A percentile compares a stretch with the other conserved stretches of the same genome.
These are phyloP conservation scores for Tilapia sparmanii DNA, from an alignment of 2,113 vertebrate genomes.

Conservation along the genomic window DNA sequence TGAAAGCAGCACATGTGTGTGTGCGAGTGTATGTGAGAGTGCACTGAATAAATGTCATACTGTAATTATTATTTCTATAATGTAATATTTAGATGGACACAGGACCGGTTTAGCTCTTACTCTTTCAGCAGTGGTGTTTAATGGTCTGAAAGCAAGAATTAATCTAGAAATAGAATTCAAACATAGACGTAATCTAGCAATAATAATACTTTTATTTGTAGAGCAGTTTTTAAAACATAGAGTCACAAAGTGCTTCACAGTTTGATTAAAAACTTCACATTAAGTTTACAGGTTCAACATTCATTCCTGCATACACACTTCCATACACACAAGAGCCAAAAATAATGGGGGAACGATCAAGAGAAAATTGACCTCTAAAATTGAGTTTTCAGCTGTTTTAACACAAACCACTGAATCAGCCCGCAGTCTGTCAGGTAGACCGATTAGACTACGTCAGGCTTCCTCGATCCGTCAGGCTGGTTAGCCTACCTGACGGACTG, in stretches of 20 bases:
- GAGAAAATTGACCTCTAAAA: background rate
- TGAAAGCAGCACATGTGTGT: accelerated
- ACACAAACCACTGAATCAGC: background rate
- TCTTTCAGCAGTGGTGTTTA: background rate
- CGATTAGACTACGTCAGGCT: background rate
- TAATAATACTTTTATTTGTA: background rate
- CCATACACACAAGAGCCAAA: accelerated
- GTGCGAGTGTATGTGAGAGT: accelerated
- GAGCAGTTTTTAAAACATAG: background rate
- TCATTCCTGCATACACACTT: background rate
- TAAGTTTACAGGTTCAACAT: background rate
- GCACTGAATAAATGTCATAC: background rate
- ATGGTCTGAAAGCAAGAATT: background rate
- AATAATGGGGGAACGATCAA: background rate
- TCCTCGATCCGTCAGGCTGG: background rate
- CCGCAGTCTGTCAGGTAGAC: accelerated
- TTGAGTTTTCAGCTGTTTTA: background rate
- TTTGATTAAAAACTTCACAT: background rate
- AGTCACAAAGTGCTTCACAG: background rate
- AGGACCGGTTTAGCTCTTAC: background rate
- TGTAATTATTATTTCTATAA: background rate
- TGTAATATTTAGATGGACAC: background rate
- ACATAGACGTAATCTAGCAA: accelerated
- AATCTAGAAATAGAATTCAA: background rate
- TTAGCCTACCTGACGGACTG: accelerated